Percentiles rank a stretch among this genome's conserved stretches.
These are phyloP conservation scores for Morone saxatilis DNA, from an alignment of 2,113 vertebrate species.

Conservation along the genomic window DNA sequence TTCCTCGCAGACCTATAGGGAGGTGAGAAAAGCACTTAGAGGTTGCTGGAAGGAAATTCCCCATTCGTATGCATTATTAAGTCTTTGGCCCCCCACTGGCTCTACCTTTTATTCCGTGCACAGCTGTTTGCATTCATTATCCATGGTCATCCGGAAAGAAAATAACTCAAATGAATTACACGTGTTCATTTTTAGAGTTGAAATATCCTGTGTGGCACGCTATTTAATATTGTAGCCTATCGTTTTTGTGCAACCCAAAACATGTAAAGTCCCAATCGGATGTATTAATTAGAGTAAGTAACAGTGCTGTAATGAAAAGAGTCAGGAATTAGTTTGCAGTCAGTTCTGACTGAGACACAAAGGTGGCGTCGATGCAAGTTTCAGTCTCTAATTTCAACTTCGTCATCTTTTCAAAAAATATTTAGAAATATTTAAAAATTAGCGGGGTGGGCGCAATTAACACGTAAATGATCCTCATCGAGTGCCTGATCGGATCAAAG, in stretches of 20 bases:
- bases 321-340: slow-evolving; percentile 54
- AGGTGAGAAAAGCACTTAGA: slow-evolving; percentile 60
- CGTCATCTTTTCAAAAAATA: slow-evolving; percentile 99
- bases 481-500: slow-evolving; percentile 65
- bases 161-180: neutral
- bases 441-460: neutral
- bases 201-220: neutral
- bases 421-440: slow-evolving; percentile 96
- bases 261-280: neutral
- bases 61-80: slow-evolving; percentile 17
- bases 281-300: neutral
- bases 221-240: neutral
- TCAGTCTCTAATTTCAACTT: slow-evolving; percentile 90
- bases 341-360: slow-evolving; percentile 89
- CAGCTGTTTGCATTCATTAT: slow-evolving; percentile 41
- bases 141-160: neutral
- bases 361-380: slow-evolving; percentile 91
- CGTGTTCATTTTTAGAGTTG: neutral
- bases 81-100: neutral
- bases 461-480: slow-evolving; percentile 68
- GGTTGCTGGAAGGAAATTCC: neutral
- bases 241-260: neutral
- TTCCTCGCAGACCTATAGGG: slow-evolving; percentile 93
- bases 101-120: slow-evolving; percentile 1
- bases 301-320: slow-evolving; percentile 18